Evolutionary conservation across 1,140 invertebrate genomes (phyloP).

Genomic region (Proales similis): DNA sequence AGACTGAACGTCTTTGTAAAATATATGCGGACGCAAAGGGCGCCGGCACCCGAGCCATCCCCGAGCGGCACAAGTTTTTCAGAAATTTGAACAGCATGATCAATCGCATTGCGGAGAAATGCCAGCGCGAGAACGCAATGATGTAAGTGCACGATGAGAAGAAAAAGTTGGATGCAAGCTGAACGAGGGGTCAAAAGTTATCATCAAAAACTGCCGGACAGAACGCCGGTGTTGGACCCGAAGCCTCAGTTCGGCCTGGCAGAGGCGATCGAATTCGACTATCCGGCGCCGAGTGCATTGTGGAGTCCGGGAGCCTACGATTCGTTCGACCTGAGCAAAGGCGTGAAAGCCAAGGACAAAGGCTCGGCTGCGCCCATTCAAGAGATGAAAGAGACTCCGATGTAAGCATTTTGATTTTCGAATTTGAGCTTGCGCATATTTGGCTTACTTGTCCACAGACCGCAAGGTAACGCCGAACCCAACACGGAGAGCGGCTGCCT

Average conservation of each 20-base stretch:
- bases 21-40: slow-evolving; percentile 61
- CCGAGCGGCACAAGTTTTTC: slow-evolving; percentile 64
- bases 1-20: slow-evolving; percentile 57
- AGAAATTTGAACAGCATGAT: slow-evolving; percentile 59
- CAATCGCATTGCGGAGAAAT: slow-evolving; percentile 63
- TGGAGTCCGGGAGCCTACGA: slow-evolving; percentile 60
- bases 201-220: slow-evolving; percentile 62
- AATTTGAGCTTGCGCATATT: not conserved
- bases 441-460: slow-evolving; percentile 2
- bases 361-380: slow-evolving; percentile 40
- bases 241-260: slow-evolving; percentile 65
- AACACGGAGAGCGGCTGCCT: slow-evolving; percentile 14
- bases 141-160: slow-evolving; percentile 59
- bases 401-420: slow-evolving; percentile 22
- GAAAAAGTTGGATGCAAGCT: slow-evolving; percentile 8
- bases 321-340: slow-evolving; percentile 56
- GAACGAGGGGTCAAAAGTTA: slow-evolving; percentile 55
- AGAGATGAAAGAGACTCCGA: slow-evolving; percentile 12
- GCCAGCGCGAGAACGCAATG: slow-evolving; percentile 65
- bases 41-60: slow-evolving; percentile 58
- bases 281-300: slow-evolving; percentile 56
- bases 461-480: slow-evolving; percentile 37
- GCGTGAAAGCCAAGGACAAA: slow-evolving; percentile 44
- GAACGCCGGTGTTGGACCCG: slow-evolving; percentile 60
- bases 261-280: slow-evolving; percentile 60